Base-by-base conservation (phyloP, 2,888 invertebrate species). In the Gryllus longicercus region DNA sequence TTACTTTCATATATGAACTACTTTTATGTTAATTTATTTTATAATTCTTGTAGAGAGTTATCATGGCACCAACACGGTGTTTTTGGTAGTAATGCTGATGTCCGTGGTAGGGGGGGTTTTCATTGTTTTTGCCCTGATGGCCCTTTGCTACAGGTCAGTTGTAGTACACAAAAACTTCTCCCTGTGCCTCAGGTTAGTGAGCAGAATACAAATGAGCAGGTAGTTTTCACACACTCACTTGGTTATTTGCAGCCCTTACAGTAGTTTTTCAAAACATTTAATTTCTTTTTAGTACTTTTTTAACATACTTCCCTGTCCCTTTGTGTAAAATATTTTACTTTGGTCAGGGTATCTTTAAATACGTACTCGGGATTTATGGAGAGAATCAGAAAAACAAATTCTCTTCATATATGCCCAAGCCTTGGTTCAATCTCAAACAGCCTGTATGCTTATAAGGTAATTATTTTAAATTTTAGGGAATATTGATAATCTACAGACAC, bases 71-170 rank as follows among this genome's bases (percentile, higher is more conserved):
- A 96, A 96, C 93, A 96, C 96, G 91, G 95, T 96, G 91, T 95
- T 95, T 93, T 94, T 97, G 92, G 97, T 97, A 91, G 95, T 94
- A 92, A 95, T 96, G 91, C 95, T 97, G 92, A 96, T 97, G 94
- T 96, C 96, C 92, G 96, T 96, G 93, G 96, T 97, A 93, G 97
- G 96, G 93, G 96, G 96, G 93, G 97, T 97, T 92, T 97, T 97
- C 94, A 93, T 97, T 92, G 93, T 96, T 92, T 97, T 97, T 94
- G 96, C 97, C 92, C 94, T 96, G 92, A 95, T 97, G 95, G 97
- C 97, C 92, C 95, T 97, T 92, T 97, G 97, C 95, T 97, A 97
- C 95, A 96, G 96, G 96, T 96, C 96, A 95, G 96, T 96, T 93
- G 96, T 96, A 94, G 96, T 96, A 93, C 95, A 96, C 95, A 95